Percentiles rank a stretch among this genome's conserved stretches.
Conservation (phyloP, 2,113 vertebrate species). For the Leptosomus discolor region DNA sequence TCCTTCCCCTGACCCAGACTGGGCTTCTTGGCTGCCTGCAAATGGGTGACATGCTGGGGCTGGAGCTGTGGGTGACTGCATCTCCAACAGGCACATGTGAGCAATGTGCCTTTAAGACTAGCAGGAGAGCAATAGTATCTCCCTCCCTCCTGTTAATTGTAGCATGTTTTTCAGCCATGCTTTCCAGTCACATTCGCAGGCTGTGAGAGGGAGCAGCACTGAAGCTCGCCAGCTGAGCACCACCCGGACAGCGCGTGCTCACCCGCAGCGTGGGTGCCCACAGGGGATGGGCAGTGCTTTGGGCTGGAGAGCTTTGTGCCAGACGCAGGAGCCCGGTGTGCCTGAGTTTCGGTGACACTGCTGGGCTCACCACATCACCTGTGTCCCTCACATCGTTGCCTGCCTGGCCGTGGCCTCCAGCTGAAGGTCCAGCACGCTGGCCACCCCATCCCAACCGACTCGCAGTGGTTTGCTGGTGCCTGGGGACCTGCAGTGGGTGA, state of each 20-base stretch:
- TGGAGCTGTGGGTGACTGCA: background rate
- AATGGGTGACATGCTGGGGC: background rate
- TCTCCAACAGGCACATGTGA: background rate
- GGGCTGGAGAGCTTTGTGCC: background rate
- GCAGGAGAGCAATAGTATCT: constrained; percentile 62
- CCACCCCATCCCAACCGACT: background rate
- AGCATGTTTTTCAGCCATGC: constrained; percentile 59
- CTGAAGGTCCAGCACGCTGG: background rate
- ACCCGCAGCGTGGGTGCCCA: background rate
- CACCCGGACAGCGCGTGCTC: background rate
- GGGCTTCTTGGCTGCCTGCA: background rate
- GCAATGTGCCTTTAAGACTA: constrained; percentile 66
- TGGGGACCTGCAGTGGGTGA: background rate
- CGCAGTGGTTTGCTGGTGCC: background rate
- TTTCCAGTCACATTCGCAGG: constrained; percentile 66
- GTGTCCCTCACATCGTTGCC: background rate
- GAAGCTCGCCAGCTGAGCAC: background rate
- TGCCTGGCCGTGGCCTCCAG: background rate
- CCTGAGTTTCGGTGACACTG: background rate
- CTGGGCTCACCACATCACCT: background rate
- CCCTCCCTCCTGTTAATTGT: constrained; percentile 69
- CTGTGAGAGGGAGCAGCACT: constrained; percentile 7
- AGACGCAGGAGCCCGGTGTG: rapidly evolving
- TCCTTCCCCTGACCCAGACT: rapidly evolving
- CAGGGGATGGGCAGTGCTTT: background rate